Base-by-base conservation (phyloP, 2,888 invertebrate species). In the Theretra japonica region DNA sequence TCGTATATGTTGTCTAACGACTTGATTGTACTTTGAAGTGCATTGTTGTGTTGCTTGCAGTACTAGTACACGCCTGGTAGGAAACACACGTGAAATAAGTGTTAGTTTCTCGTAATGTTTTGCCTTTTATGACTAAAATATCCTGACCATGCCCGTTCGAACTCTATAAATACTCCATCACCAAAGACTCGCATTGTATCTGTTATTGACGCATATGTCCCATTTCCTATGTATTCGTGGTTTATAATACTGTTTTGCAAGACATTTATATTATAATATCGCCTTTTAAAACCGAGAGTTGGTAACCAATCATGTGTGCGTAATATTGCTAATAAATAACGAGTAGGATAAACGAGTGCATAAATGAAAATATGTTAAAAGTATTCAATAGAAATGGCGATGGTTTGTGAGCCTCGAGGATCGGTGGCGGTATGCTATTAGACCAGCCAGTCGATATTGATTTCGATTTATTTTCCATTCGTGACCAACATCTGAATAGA, bases 401-500 rank as follows among this genome's bases (percentile, higher is more conserved):
- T 17, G 48, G 21, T 21, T 48, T 62, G 30, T 57, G 69, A 19
- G 59, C 50, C 17, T 21, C 60, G 56, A 56, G 62, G 53, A 78
- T 79, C 84, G 76, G 81, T 81, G 84, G 85, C 86, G 84, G 85
- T 83, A 79, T 80, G 82, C 86, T 88, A 89, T 91, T 92, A 91
- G 89, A 90, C 89, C 87, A 87, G 82, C 82, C 84, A 80, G 80
- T 79, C 81, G 82, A 89, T 91, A 92, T 91, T 91, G 92, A 92
- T 91, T 90, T 86, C 89, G 89, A 91, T 92, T 91, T 91, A 91
- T 92, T 92, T 89, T 88, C 86, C 83, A 84, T 88, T 90, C 88
- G 89, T 91, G 89, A 90, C 90, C 82, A 76, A 87, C 86, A 85
- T 86, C 81, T 79, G 84, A 85, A 88, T 87, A 88, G 87, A 89